Evolutionary conservation across 2,888 invertebrate species (phyloP), one percentile per base, ranked within the genome.

Genomic region (Oxystoma pomonae): DNA sequence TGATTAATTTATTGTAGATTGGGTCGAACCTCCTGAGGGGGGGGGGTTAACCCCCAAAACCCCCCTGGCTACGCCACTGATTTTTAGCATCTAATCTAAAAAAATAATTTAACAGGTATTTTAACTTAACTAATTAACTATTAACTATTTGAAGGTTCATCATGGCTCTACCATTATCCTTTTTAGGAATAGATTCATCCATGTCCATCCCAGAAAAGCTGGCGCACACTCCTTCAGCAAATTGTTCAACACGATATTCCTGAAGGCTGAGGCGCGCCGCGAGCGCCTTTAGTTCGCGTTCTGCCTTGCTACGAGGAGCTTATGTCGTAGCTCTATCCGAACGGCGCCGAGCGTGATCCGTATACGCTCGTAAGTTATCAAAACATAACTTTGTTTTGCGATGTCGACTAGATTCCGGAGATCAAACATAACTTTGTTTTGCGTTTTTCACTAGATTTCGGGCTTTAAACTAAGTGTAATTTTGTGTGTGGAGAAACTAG

Each of bases 321-420:
- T 60, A 58, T 60, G 66, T 20, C 60, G 64, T 57, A 60, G 53
- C 17, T n/a, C 55, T 19, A n/a, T 55, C 58, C 22, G 57, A 60
- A 57, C 53, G 56, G 58, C 64, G 66, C 55, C 53, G 56, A 64
- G 64, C 66, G 66, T 66, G 66, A 62, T 66, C 53, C 17, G 55
- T 22, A 17, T 57, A 35, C 35, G 35, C 35, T 35, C 35, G 35
- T 35, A 35, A 20, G 20, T 22, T 60, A 58, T 51, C 65, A 65
- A 62, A 65, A 63, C 62, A 65, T 60, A 35, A 35, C 35, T 35
- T 35, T 35, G 12, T 35, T 3, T 35, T 12, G 35, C 3, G 35
- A 7, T 35, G 3, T 35, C 12, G 12, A 35, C 5, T 35, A 35
- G 3, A 35, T 35, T 35, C 12, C 3, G 35, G 12, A 12, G 3